Evolutionary conservation across 2,113 vertebrate genomes (phyloP), one percentile per base, ranked within the genome.

Genomic region (Mola mola): DNA sequence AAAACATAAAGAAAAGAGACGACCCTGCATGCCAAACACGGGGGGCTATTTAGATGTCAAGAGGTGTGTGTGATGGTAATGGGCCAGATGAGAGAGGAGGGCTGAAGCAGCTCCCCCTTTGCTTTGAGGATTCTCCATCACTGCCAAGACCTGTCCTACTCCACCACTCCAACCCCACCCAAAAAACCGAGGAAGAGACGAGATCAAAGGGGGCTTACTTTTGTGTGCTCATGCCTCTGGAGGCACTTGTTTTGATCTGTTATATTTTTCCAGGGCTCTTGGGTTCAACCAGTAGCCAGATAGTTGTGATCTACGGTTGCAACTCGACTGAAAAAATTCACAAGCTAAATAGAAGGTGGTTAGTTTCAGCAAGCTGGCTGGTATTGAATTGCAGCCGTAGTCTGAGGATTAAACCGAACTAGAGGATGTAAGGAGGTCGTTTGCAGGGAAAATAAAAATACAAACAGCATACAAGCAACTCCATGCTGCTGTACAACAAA

Each of bases 31-130:
- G 78, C 76, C 76, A 72, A 69, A 64, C 40, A 46, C 34, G 74
- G 68, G 68, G 81, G 67, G 76, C 79, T 79, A 87, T 90, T 90
- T 87, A 75, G 84, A 88, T 87, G 84, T 87, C 83, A 86, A 78
- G 70, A 76, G 77, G 81, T 88, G 75, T 84, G 83, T 80, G 79
- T 87, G 86, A 87, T 80, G 78, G 77, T 90, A 86, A 87, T 87
- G 57, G 81, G 72, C 71, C 77, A 87, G 86, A 87, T 87, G 86
- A 88, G 79, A 88, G 88, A 87, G 69, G 58, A 82, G 70, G 51
- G 64, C 72, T 63, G 70, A 78, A 55, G 66, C 66, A 75, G 74
- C 75, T 69, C 78, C 44, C 73, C 37, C 72, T 72, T 69, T 48
- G 75, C 84, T 88, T 85, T 88, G 88, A 86, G 79, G 81, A 82